Evolutionary conservation across 30 jellyfish, hydroid and myxozoan genomes (phyloP), one percentile per base, ranked within the genome.

Genomic region (Nemopilema nomurai): DNA sequence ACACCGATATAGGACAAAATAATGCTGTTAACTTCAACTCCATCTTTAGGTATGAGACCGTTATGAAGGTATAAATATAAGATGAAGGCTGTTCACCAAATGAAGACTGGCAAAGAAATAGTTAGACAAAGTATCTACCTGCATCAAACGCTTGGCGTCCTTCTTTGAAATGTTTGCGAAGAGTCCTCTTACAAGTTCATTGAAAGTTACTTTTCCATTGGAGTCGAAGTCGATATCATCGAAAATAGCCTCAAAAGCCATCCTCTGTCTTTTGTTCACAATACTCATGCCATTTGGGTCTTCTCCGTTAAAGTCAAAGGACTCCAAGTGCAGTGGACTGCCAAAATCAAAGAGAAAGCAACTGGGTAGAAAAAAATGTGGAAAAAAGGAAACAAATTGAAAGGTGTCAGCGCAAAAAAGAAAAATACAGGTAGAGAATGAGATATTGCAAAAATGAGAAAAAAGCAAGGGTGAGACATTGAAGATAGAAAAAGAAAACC

Each of bases 171-270:
- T 77, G 51, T 82, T 70, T 22, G 84, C 53, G 31, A 82, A 82
- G 18, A 82, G 18, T 69, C 91, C 50, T 1, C 6, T 49, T 23
- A 82, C 77, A n/a, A 82, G 62, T 28, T 82, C 91, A n/a, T 82
- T 41, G 32, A 71, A 70, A 22, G 85, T 41, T 18, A 82, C 73
- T 52, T 70, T 82, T 20, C 91, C 85, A 53, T 70, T 71, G 22
- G 71, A 20, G 33, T 70, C 76, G 53, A 70, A 82, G 49, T 82
- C 91, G 62, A 82, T 71, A 27, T 82, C 91, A 8, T 69, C 53
- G 71, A 82, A 82, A 31, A 82, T 82, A 1, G 64, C 91, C 70
- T 71, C 84, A 23, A 82, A 82, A 31, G 91, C 91, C 26, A 50
- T 33, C 49, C 19, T 72, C 53, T 82, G 91, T 69, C 62, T 29